Conservation (phyloP, 2,797 vertebrate genomes). For the Tauraco hartlaubi region DNA sequence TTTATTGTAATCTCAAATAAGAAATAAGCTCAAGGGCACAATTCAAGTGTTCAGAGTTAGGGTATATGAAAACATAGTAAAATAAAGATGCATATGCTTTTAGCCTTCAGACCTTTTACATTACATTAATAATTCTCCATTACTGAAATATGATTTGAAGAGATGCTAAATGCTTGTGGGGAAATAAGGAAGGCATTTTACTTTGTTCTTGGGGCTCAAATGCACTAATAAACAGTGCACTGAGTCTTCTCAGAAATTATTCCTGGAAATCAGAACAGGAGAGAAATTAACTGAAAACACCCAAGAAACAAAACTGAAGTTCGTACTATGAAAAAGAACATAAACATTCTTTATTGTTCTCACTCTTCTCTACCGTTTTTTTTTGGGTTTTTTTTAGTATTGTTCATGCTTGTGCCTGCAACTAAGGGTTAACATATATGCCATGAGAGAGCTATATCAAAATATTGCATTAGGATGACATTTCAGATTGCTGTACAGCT, state of each 20-base stretch:
- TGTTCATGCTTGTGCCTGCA: background rate
- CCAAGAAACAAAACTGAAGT: background rate
- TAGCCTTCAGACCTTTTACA: background rate
- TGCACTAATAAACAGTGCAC: background rate
- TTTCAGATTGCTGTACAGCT: conserved; percentile 62
- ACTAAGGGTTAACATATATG: conserved; percentile 28
- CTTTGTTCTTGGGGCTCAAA: background rate
- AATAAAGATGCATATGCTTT: background rate
- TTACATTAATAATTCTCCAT: background rate
- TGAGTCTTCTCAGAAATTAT: background rate
- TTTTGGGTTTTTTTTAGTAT: background rate
- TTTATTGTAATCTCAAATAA: background rate
- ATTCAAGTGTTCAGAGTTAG: background rate
- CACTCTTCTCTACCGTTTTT: background rate
- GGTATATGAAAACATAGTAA: background rate
- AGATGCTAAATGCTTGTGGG: background rate
- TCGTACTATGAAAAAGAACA: background rate
- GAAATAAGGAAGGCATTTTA: background rate
- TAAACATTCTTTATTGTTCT: background rate
- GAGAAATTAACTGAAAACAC: background rate
- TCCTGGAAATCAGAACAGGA: background rate
- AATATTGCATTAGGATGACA: conserved; percentile 59
- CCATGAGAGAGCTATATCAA: conserved; percentile 22
- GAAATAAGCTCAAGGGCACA: background rate
- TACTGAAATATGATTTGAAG: background rate